Evolutionary conservation across 2,797 vertebrate genomes (phyloP).

Genomic region (Ctenopoma kingsleyae): DNA sequence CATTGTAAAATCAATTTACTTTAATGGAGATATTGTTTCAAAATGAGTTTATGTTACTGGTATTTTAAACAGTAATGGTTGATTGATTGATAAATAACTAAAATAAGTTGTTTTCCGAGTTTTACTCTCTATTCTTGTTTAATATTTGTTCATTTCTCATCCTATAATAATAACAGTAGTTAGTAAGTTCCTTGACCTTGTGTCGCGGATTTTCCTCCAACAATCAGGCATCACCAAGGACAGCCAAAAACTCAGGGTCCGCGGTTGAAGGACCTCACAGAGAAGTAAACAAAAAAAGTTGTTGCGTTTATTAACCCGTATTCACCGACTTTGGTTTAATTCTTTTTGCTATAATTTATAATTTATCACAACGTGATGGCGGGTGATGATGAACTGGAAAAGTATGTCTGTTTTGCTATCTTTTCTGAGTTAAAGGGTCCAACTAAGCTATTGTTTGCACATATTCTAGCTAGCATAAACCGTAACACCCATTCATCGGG

Average conservation of each 20-base stretch:
- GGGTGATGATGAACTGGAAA: conserved; percentile 81
- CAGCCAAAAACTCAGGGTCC: conserved; percentile 61
- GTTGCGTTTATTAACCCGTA: conserved; percentile 9
- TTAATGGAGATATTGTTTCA: too few species aligned
- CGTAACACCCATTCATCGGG: background rate
- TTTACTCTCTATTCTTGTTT: too few species aligned
- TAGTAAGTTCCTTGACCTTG: too few species aligned
- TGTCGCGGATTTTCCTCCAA: too few species aligned
- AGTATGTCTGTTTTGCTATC: conserved; percentile 58
- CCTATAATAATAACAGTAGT: too few species aligned
- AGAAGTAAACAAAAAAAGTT: conserved; percentile 65
- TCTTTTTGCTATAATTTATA: background rate
- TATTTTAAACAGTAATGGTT: too few species aligned
- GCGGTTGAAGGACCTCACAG: conserved; percentile 63
- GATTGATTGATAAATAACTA: too few species aligned
- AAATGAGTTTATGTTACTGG: too few species aligned
- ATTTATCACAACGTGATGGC: conserved; percentile 60
- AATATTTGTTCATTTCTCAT: too few species aligned
- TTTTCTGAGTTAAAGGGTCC: background rate
- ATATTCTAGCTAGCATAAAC: background rate
- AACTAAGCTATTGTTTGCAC: background rate
- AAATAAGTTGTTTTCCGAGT: too few species aligned
- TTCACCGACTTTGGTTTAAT: conserved; percentile 15
- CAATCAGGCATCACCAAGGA: conserved; percentile 50
- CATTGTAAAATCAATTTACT: too few species aligned